Evolutionary conservation across 2,797 vertebrate genomes (phyloP).

Genomic region (Distichodus sexfasciatus): DNA sequence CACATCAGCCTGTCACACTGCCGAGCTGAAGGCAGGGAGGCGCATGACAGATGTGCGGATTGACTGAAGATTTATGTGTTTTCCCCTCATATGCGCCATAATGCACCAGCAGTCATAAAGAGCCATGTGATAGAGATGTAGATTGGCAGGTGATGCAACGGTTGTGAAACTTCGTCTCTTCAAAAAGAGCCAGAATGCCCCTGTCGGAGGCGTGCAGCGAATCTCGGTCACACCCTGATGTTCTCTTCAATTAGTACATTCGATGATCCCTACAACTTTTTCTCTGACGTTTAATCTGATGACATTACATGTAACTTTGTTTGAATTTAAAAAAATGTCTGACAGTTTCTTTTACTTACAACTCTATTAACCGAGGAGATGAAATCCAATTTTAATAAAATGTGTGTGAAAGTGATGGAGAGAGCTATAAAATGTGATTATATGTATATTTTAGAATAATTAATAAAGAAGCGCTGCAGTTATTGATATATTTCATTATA

Average conservation of each 20-base stretch:
- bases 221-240: not conserved
- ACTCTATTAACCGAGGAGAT: not conserved
- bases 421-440: conserved; percentile 25
- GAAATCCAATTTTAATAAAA: conserved; percentile 9
- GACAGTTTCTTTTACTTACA: not conserved
- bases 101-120: conserved; percentile 7
- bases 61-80: conserved; percentile 3
- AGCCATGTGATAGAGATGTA: conserved; percentile 12
- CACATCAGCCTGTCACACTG: not conserved
- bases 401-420: conserved; percentile 21
- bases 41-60: conserved; percentile 1
- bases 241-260: conserved; percentile 9
- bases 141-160: conserved; percentile 61
- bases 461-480: conserved; percentile 38
- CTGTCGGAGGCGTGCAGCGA: conserved; percentile 16
- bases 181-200: conserved; percentile 47
- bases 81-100: not conserved
- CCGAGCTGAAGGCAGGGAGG: not conserved
- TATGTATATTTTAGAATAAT: conserved; percentile 39
- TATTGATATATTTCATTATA: conserved; percentile 51
- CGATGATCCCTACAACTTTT: conserved; percentile 13
- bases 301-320: conserved; percentile 29
- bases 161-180: conserved; percentile 57
- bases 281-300: conserved; percentile 33
- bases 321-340: not conserved